These are phyloP conservation scores for Zygothrica quintamaculata DNA, from an alignment of 2,888 invertebrate species.

Conservation along the genomic window DNA sequence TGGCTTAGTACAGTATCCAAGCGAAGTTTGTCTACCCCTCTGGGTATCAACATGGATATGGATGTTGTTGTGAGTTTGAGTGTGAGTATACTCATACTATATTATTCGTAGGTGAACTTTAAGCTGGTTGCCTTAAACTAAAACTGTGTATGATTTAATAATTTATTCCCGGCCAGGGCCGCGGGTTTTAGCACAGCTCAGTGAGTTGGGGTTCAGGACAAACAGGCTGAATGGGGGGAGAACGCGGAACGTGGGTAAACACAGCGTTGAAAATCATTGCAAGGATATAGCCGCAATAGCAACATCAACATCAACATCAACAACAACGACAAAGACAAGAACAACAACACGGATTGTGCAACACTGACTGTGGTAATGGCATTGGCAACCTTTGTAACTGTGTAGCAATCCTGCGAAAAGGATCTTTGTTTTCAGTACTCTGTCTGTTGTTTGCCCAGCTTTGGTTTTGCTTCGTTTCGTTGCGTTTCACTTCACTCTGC, in stretches of 20 bases:
- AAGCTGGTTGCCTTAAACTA: conserved; percentile 57
- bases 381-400: conserved; percentile 66
- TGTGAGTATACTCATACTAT: neutral
- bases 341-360: conserved; percentile 34
- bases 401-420: conserved; percentile 46
- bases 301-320: conserved; percentile 41
- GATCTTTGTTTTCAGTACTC: conserved; percentile 58
- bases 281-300: conserved; percentile 66
- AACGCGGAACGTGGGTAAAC: conserved; percentile 66
- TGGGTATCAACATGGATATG: no score
- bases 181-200: conserved; percentile 60
- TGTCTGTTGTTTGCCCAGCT: conserved; percentile 58
- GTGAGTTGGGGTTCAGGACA: conserved; percentile 44
- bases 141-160: conserved; percentile 72
- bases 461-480: conserved; percentile 49
- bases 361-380: conserved; percentile 68
- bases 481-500: conserved; percentile 33
- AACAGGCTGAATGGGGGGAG: conserved; percentile 28
- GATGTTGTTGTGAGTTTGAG: no score
- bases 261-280: conserved; percentile 69
- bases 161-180: conserved; percentile 74
- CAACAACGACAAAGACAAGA: conserved; percentile 34
- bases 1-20: conserved; percentile 41
- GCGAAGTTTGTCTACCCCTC: neutral
- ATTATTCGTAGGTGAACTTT: conserved; percentile 30